Base-by-base conservation (phyloP, 2,888 invertebrate genomes). In the Melikaiella ostensackeni region DNA sequence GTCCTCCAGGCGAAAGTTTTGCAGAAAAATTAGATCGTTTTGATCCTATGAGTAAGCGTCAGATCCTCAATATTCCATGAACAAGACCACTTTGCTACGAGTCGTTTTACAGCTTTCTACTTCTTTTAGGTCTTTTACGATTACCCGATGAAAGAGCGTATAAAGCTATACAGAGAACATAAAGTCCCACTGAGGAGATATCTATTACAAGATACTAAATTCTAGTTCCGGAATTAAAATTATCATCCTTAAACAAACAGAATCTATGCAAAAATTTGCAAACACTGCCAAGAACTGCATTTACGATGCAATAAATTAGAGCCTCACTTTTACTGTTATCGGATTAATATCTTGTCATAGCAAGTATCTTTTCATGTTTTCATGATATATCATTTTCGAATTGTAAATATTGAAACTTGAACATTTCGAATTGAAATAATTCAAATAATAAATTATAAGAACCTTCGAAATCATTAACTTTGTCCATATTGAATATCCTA, bases 271-370 rank as follows among this genome's bases (percentile, higher is more conserved):
- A 63, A 35, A 33, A 27, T n/a, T 0, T 63, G 35, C 8, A n/a
- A 63, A 35, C 62, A 63, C 11, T 63, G 19, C 61, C 61, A 16
- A 30, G 61, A 19, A 24, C 5, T 9, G 35, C 38, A 21, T 63
- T 63, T 38, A 63, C 35, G 63, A 35, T 35, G n/a, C 38, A 63
- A 63, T 63, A 63, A 63, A 63, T 63, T 63, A 38, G 63, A 35
- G 24, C 19, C 38, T 21, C 13, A 13, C 63, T 21, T 38, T 63
- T 38, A 63, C 38, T 63, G 11, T 63, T 63, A 63, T 63, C 38
- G 16, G 6, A 63, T 21, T 35, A 21, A 63, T n/a, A 38, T 35
- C 38, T n/a, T 21, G n/a, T 6, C 38, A 35, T 21, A 38, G 24
- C 35, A 63, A n/a, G 35, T 63, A 21, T 38, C 21, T 38, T 21